Conservation (phyloP, 1,140 invertebrate species). For the Nymphalis io region DNA sequence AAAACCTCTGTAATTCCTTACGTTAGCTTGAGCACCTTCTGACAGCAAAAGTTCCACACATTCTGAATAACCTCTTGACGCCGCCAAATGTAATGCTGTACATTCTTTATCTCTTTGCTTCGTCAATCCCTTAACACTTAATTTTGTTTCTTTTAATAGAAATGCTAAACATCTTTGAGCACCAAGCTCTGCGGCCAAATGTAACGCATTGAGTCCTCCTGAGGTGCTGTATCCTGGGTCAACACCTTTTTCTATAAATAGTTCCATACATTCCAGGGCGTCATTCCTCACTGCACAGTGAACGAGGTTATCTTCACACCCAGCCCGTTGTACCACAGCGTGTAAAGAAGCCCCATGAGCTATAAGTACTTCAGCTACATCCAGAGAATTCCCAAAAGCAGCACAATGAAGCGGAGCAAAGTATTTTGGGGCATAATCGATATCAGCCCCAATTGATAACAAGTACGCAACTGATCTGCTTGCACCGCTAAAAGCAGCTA, state of each 20-base stretch:
- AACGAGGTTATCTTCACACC: conserved; percentile 80
- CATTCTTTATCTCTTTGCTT: conserved; percentile 81
- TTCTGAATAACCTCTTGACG: conserved; percentile 83
- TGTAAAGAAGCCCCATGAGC: conserved; percentile 77
- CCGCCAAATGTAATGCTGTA: conserved; percentile 85
- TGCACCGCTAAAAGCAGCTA: conserved; percentile 83
- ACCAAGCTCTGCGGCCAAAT: conserved; percentile 83
- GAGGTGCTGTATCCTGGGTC: conserved; percentile 79
- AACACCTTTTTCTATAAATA: conserved; percentile 80
- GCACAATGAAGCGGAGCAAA: conserved; percentile 83
- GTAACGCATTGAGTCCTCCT: conserved; percentile 82
- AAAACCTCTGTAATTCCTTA: conserved; percentile 82
- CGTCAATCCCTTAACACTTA: conserved; percentile 66
- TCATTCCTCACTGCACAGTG: conserved; percentile 82
- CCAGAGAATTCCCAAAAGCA: conserved; percentile 79
- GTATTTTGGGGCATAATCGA: conserved; percentile 78
- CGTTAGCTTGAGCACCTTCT: conserved; percentile 81
- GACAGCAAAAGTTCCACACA: conserved; percentile 83
- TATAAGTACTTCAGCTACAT: conserved; percentile 79
- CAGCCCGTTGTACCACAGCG: conserved; percentile 70
- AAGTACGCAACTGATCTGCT: conserved; percentile 80
- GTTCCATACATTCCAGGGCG: conserved; percentile 80
- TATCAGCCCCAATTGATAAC: conserved; percentile 79
- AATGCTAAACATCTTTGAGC: conserved; percentile 78
- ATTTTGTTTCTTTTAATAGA: conserved; percentile 79